Percentiles rank a stretch among this genome's conserved stretches.
Evolutionary conservation across 2,888 invertebrate genomes (phyloP).

Genomic region (Abscondita cerata): DNA sequence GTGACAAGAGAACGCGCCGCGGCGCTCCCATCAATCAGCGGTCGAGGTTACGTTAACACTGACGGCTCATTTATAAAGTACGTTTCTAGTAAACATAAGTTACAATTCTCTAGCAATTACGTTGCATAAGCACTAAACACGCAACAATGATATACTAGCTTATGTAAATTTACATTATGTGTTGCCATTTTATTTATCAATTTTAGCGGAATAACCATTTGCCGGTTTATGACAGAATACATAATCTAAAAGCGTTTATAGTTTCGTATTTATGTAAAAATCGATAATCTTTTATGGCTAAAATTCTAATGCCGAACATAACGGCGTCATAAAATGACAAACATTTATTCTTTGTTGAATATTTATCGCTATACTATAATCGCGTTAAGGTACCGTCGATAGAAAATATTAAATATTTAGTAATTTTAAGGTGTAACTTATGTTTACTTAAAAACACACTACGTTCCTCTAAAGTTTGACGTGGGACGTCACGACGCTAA

Average conservation of each 20-base stretch:
- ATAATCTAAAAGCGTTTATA: neutral
- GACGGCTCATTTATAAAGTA: constrained; percentile 40
- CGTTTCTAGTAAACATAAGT: constrained; percentile 28
- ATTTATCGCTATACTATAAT: no score
- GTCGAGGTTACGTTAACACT: constrained; percentile 37
- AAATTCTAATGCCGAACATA: neutral
- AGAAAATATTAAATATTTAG: no score
- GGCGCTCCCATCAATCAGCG: constrained; percentile 39
- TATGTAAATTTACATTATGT: constrained; percentile 3
- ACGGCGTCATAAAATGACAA: neutral
- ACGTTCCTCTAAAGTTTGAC: constrained; percentile 33
- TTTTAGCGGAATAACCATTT: neutral
- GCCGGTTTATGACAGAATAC: no score
- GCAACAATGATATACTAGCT: no score
- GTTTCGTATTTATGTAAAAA: constrained; percentile 1
- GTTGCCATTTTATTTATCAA: neutral
- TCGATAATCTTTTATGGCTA: neutral
- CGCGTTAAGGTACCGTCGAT: no score
- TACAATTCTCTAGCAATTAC: constrained; percentile 10
- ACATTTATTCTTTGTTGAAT: neutral
- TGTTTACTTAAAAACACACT: constrained; percentile 20
- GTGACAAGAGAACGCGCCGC: constrained; percentile 34
- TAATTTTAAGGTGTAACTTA: constrained; percentile 13
- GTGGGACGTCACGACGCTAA: constrained; percentile 40
- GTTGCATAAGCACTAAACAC: neutral